Evolutionary conservation across 2,113 vertebrate species (phyloP).

Genomic region (Crotalus tigris): DNA sequence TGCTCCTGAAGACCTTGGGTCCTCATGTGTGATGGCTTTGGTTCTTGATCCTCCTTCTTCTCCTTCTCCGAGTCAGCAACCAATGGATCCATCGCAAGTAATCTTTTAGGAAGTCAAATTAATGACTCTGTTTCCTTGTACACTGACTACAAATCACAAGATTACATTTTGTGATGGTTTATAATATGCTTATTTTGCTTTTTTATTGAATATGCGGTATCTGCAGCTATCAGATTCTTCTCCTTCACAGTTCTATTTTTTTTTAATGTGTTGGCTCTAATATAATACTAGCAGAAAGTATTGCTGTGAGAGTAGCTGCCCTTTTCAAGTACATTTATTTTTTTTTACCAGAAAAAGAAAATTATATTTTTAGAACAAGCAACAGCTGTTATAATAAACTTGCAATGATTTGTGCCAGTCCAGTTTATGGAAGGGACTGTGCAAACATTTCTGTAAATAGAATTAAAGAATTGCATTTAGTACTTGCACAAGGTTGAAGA

Average conservation of each 20-base stretch:
- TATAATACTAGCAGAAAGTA: neutral
- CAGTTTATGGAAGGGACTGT: neutral
- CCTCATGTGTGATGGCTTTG: neutral
- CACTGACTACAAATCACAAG: neutral
- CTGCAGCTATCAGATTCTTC: neutral
- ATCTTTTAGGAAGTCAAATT: neutral
- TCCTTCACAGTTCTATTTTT: neutral
- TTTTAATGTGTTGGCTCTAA: neutral
- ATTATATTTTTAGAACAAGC: neutral
- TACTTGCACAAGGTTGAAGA: neutral
- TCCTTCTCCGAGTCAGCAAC: too few relatives aligned
- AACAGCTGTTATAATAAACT: neutral
- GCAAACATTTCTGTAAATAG: neutral
- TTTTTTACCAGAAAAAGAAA: neutral
- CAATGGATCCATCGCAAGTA: neutral
- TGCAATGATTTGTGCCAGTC: neutral
- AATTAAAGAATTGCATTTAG: neutral
- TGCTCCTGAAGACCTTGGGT: neutral
- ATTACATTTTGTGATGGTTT: neutral
- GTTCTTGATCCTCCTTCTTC: too few relatives aligned
- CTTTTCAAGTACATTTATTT: neutral
- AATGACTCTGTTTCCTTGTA: neutral
- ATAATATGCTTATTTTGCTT: neutral
- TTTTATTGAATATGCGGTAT: neutral
- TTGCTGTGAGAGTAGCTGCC: neutral